Conservation (phyloP, 2,797 vertebrate species). For the Ciconia nigra region DNA sequence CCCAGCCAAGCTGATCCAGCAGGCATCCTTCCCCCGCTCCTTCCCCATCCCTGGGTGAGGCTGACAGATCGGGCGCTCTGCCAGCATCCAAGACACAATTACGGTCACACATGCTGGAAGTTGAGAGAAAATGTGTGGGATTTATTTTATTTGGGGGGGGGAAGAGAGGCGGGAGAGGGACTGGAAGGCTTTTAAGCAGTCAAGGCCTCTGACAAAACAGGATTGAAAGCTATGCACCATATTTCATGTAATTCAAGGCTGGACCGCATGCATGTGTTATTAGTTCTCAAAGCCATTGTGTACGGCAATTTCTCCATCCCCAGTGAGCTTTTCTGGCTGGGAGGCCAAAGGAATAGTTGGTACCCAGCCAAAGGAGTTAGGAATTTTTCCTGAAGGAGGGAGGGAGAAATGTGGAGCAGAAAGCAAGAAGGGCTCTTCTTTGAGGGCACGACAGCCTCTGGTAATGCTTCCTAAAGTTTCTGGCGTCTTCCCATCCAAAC, state of each 20-base stretch:
- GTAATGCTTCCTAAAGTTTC: background rate
- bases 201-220: slow-evolving; percentile 21
- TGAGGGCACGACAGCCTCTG: background rate
- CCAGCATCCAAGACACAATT: slow-evolving; percentile 25
- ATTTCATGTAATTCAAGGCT: slow-evolving; percentile 45
- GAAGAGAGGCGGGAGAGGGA: background rate
- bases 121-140: slow-evolving; percentile 16
- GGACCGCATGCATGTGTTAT: background rate
- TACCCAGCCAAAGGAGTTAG: slow-evolving; percentile 15
- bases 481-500: background rate
- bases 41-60: background rate
- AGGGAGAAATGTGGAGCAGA: background rate
- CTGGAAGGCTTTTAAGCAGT: slow-evolving; percentile 32
- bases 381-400: slow-evolving; percentile 42
- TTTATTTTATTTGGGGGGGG: background rate
- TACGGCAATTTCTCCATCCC: slow-evolving; percentile 12
- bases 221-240: background rate
- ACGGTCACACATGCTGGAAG: slow-evolving; percentile 19
- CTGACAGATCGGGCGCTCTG: slow-evolving; percentile 1
- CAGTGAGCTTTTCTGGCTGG: slow-evolving; percentile 14
- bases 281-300: slow-evolving; percentile 39
- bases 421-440: background rate
- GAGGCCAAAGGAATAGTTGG: slow-evolving; percentile 33
- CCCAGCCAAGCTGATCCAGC: background rate
- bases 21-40: background rate